Conservation (phyloP, 2,113 vertebrate genomes). For the Rhombomys opimus region DNA sequence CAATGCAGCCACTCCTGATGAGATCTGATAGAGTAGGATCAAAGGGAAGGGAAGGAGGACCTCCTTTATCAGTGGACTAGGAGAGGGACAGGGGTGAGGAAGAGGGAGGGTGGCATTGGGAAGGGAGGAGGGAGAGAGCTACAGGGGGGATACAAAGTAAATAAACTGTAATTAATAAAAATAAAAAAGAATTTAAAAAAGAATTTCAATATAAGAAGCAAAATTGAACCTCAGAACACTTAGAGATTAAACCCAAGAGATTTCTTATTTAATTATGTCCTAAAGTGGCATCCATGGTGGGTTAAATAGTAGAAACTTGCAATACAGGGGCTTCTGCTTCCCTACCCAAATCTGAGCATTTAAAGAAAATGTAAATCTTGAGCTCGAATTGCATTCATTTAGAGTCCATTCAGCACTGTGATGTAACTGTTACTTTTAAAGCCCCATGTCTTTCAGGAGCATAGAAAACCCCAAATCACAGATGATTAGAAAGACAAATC, state of each 20-base stretch:
- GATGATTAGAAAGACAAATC: neutral
- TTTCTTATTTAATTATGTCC: slow-evolving; percentile 62
- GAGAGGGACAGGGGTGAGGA: no score
- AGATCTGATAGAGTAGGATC: no score
- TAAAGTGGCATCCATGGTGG: neutral
- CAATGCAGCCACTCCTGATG: no score
- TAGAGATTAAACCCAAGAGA: slow-evolving; percentile 10
- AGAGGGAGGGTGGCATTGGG: no score
- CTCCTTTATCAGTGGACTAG: no score
- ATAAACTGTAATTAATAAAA: no score
- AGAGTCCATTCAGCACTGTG: neutral
- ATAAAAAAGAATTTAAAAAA: neutral
- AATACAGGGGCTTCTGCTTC: neutral
- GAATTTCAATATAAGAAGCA: neutral
- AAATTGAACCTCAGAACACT: neutral
- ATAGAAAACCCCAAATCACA: neutral
- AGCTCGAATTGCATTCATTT: neutral
- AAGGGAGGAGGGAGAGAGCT: no score
- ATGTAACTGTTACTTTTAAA: neutral
- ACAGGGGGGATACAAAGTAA: no score
- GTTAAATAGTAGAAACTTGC: slow-evolving; percentile 38
- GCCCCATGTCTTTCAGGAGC: neutral
- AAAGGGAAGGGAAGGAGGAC: no score
- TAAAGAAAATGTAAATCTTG: neutral
- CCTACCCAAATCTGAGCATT: neutral